These are phyloP conservation scores for Drepana arcuata DNA, from an alignment of 1,140 invertebrate species.

Conservation along the genomic window DNA sequence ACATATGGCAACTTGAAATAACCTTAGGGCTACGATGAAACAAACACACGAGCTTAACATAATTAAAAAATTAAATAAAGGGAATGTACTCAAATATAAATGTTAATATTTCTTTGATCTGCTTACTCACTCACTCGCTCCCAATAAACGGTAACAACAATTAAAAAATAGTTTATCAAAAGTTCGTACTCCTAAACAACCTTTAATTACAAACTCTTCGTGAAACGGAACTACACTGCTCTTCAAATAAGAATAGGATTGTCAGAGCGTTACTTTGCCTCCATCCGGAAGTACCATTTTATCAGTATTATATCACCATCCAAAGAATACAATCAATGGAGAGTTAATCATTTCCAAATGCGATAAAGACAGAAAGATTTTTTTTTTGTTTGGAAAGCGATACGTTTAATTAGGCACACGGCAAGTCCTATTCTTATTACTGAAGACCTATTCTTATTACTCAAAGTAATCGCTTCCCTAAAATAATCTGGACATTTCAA, in stretches of 20 bases:
- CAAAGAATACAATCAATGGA: too few relatives aligned
- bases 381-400: slow-evolving; percentile 12
- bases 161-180: slow-evolving; percentile 66
- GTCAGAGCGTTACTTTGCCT: too few relatives aligned
- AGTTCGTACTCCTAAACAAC: slow-evolving; percentile 57
- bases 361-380: neutral
- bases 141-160: slow-evolving; percentile 49
- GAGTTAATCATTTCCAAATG: neutral
- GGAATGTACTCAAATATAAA: slow-evolving; percentile 37
- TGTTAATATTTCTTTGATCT: slow-evolving; percentile 32
- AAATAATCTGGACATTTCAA: slow-evolving; percentile 65
- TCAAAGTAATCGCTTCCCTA: too few relatives aligned
- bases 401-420: too few relatives aligned
- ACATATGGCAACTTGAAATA: slow-evolving; percentile 51
- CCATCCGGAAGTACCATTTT: too few relatives aligned
- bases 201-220: too few relatives aligned
- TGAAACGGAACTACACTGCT: too few relatives aligned
- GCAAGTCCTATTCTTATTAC: too few relatives aligned
- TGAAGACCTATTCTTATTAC: too few relatives aligned
- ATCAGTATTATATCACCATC: too few relatives aligned
- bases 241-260: too few relatives aligned
- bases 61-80: slow-evolving; percentile 20
- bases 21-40: slow-evolving; percentile 12
- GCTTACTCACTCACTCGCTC: slow-evolving; percentile 14
- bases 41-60: slow-evolving; percentile 24